These are phyloP conservation scores for Gobio gobio DNA, from an alignment of 2,113 vertebrate species.

Conservation along the genomic window DNA sequence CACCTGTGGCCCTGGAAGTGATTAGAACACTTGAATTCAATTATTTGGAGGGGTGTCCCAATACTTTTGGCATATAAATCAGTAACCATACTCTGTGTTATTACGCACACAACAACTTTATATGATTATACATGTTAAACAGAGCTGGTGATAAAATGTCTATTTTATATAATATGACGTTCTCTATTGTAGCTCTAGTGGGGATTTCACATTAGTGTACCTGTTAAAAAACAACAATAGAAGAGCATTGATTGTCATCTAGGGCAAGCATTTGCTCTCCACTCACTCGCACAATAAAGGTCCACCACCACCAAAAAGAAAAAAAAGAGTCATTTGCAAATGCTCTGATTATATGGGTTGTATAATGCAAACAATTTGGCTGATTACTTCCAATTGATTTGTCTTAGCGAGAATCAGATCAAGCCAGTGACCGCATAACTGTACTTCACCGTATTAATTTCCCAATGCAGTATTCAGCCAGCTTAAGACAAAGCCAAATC, in stretches of 20 bases:
- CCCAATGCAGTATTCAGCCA: slow-evolving; percentile 76
- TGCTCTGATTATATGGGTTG: slow-evolving; percentile 80
- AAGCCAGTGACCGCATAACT: slow-evolving; percentile 61
- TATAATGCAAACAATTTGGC: slow-evolving; percentile 81
- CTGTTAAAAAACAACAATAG: slow-evolving; percentile 42
- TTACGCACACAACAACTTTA: neutral
- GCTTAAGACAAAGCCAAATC: slow-evolving; percentile 72
- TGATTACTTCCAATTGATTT: slow-evolving; percentile 84
- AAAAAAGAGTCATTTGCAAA: slow-evolving; percentile 79
- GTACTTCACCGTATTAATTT: slow-evolving; percentile 72
- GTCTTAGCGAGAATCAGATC: slow-evolving; percentile 68
- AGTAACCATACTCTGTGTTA: neutral
- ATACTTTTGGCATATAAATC: neutral
- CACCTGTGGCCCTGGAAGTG: no score
- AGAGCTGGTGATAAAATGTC: neutral
- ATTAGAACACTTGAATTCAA: no score
- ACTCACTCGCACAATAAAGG: slow-evolving; percentile 36
- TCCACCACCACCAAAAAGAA: slow-evolving; percentile 51
- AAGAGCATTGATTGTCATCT: slow-evolving; percentile 17
- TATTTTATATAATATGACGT: neutral
- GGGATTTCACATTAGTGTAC: slow-evolving; percentile 15
- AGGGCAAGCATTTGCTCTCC: slow-evolving; percentile 14
- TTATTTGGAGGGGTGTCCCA: no score
- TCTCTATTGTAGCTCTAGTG: neutral
- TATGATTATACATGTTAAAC: neutral